Percentiles rank a stretch among this genome's conserved stretches.
These are phyloP conservation scores for Trachymyrmex cornetzi DNA, from an alignment of 1,140 invertebrate genomes.

Conservation along the genomic window DNA sequence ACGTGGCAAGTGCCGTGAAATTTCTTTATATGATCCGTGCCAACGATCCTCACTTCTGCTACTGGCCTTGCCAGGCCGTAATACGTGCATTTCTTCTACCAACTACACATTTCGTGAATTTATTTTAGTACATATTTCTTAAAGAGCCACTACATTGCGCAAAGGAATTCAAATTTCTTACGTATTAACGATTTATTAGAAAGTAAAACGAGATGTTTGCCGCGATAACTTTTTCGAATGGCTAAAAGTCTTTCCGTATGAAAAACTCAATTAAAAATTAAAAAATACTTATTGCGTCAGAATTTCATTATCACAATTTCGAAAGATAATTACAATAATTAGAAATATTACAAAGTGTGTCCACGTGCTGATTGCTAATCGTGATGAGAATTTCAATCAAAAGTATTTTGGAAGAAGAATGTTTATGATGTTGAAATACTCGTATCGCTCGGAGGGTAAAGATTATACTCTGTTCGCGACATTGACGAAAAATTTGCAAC, in stretches of 20 bases:
- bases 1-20: slow-evolving; percentile 77
- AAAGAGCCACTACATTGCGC: background rate
- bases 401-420: slow-evolving; percentile 1
- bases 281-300: background rate
- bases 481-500: slow-evolving; percentile 10
- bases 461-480: background rate
- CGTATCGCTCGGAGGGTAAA: slow-evolving; percentile 24
- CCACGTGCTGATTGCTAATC: background rate
- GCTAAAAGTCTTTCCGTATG: too few species aligned
- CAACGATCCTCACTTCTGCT: slow-evolving; percentile 51
- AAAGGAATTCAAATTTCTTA: slow-evolving; percentile 2
- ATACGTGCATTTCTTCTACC: slow-evolving; percentile 23
- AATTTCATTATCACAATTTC: background rate
- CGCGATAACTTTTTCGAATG: background rate
- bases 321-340: background rate
- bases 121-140: slow-evolving; percentile 24
- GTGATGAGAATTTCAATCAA: slow-evolving; percentile 19
- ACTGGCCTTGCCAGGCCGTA: slow-evolving; percentile 21
- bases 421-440: slow-evolving; percentile 35
- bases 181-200: background rate
- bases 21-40: slow-evolving; percentile 71
- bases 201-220: background rate
- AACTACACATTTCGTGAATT: slow-evolving; percentile 36
- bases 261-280: background rate
- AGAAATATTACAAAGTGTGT: background rate